Base-by-base conservation (phyloP, 2,113 vertebrate genomes). In the Reinhardtius hippoglossoides region DNA sequence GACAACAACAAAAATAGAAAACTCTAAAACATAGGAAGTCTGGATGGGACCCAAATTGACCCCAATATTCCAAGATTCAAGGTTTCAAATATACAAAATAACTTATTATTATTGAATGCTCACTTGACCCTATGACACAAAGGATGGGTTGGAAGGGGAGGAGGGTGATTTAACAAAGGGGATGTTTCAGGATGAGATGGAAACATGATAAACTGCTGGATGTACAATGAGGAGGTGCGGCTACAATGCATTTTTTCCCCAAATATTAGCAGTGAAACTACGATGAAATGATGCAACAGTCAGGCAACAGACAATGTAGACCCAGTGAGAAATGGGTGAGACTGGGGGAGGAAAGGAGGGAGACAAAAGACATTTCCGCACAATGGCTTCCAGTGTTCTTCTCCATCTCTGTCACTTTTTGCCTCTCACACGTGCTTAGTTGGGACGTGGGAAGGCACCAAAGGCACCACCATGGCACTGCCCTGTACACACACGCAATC, bases 381-480 rank as follows among this genome's bases (percentile, higher is more conserved):
- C 91, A 92, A 92, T 80, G 81, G 57, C 66, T 52, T 37, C 52
- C 78, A 79, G 80, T 91, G 78, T 90, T 42, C 23, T 6, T 46
- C 37, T 55, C 23, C 23, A 9, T 46, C 37, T 59, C 23, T 12
- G 23, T 74, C 71, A 48, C 44, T 48, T 37, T 54, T 48, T 13
- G 48, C 62, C 61, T 74, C 61, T 50, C 82, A 65, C 74, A 85
- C 62, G 35, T 80, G 84, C 78, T 86, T 46, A 7, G 56, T 65
- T 15, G 15, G 68, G 87, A 91, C 42, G 80, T 86, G 87, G 89
- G 86, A 89, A 87, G 83, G 79, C 72, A 83, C 74, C 14, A n/a
- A 88, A 87, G 83, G 76, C 77, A 81, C 74, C 16, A 24, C 57
- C 78, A 71, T 90, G 88, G 92, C 88, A 91, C 88, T 69, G 90